Conservation (phyloP, 2,888 invertebrate genomes). For the Hirtodrosophila confusa region DNA sequence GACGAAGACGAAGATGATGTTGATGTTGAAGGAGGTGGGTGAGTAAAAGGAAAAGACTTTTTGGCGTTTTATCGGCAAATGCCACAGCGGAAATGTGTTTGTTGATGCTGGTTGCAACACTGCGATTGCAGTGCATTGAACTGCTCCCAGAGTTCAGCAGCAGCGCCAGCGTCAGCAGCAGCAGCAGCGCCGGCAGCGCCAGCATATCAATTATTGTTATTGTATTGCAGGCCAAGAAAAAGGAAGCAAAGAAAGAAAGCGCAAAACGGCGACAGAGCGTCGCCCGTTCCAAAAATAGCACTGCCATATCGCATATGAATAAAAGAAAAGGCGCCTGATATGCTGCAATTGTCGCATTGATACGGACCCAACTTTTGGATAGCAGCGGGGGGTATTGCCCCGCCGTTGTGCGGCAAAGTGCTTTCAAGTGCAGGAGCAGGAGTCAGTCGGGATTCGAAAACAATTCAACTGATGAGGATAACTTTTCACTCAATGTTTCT, state of each 20-base stretch:
- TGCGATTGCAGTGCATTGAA: slow-evolving; percentile 54
- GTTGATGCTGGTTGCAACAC: slow-evolving; percentile 36
- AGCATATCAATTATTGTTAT: slow-evolving; percentile 70
- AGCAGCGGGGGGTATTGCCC: too few species aligned
- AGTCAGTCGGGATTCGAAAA: too few species aligned
- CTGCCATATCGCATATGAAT: slow-evolving; percentile 27
- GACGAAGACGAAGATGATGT: background rate
- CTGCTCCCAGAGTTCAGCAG: slow-evolving; percentile 42
- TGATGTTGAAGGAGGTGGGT: background rate
- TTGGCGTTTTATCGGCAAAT: slow-evolving; percentile 49
- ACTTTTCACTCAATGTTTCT: too few species aligned
- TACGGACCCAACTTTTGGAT: slow-evolving; percentile 17
- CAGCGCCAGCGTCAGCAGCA: slow-evolving; percentile 35
- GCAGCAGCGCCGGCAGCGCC: slow-evolving; percentile 32
- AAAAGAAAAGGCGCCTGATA: slow-evolving; percentile 43
- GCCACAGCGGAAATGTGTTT: slow-evolving; percentile 46
- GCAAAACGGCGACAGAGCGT: slow-evolving; percentile 24
- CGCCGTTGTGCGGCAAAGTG: too few species aligned
- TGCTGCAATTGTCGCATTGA: slow-evolving; percentile 45
- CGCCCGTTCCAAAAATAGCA: slow-evolving; percentile 45
- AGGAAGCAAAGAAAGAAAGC: slow-evolving; percentile 21
- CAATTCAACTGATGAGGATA: too few species aligned
- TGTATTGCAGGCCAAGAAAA: slow-evolving; percentile 50
- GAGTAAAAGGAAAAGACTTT: slow-evolving; percentile 11
- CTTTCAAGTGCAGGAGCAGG: too few species aligned